Percentiles rank a stretch among this genome's conserved stretches.
These are phyloP conservation scores for Elanus axillaris DNA, from an alignment of 2,113 vertebrate genomes.

Conservation along the genomic window DNA sequence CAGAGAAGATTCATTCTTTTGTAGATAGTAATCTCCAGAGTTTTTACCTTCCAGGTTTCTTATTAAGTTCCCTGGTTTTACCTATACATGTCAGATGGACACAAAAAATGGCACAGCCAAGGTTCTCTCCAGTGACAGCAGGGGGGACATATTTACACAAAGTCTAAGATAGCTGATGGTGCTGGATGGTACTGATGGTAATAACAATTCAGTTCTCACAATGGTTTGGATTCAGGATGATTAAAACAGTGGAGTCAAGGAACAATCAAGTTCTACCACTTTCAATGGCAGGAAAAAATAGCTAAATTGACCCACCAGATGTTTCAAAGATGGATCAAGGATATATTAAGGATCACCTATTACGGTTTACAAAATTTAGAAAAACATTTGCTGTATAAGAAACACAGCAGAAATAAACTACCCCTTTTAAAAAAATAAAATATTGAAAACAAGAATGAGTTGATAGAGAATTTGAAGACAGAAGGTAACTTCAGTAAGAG, in stretches of 20 bases:
- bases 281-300: background rate
- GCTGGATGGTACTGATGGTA: background rate
- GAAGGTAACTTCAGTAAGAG: background rate
- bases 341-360: background rate
- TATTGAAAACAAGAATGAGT: background rate
- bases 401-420: background rate
- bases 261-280: background rate
- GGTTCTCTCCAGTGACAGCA: background rate
- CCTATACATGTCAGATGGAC: background rate
- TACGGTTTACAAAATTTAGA: background rate
- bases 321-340: background rate
- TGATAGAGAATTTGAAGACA: background rate
- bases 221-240: background rate
- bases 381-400: background rate
- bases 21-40: fast-evolving
- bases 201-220: background rate
- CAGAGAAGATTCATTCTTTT: background rate
- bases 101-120: background rate
- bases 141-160: background rate
- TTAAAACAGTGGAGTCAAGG: background rate
- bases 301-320: background rate
- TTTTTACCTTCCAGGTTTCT: background rate
- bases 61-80: background rate
- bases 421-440: no score
- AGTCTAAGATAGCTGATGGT: background rate